Percentiles rank a stretch among this genome's conserved stretches.
Conservation (phyloP, 2,888 invertebrate genomes). For the Synergus gifuensis region DNA sequence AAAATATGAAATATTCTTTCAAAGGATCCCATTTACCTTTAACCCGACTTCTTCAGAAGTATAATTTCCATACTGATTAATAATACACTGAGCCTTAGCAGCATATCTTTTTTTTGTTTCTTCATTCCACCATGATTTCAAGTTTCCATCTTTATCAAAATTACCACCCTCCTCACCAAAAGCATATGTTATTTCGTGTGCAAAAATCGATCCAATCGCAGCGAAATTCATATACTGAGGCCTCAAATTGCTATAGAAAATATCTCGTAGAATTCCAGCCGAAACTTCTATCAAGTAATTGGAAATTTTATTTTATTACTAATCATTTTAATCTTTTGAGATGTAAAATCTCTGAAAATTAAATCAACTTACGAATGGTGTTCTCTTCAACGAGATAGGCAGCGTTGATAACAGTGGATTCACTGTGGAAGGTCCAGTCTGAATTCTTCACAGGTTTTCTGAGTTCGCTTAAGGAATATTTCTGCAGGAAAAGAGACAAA, state of each 20-base stretch:
- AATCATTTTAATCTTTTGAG: neutral
- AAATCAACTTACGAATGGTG: slow-evolving; percentile 79
- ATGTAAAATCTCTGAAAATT: neutral
- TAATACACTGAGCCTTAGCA: slow-evolving; percentile 92
- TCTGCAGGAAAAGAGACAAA: slow-evolving; percentile 78
- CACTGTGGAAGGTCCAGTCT: slow-evolving; percentile 79
- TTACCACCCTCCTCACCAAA: slow-evolving; percentile 95
- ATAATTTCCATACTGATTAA: slow-evolving; percentile 95
- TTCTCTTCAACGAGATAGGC: slow-evolving; percentile 79
- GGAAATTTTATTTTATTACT: neutral
- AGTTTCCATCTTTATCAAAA: slow-evolving; percentile 87
- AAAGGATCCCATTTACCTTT: slow-evolving; percentile 80
- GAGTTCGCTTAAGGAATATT: slow-evolving; percentile 79
- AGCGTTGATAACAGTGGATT: slow-evolving; percentile 80
- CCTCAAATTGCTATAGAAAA: slow-evolving; percentile 92
- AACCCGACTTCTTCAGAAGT: slow-evolving; percentile 87
- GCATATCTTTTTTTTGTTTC: slow-evolving; percentile 87
- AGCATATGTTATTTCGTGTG: slow-evolving; percentile 93
- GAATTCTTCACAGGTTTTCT: slow-evolving; percentile 79
- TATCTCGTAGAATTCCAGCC: slow-evolving; percentile 94
- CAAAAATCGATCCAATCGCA: slow-evolving; percentile 93
- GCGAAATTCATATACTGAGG: slow-evolving; percentile 95
- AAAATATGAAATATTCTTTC: neutral
- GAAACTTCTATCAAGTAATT: slow-evolving; percentile 86
- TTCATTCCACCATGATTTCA: neutral